Conservation (phyloP, 2,888 invertebrate species). For the Drosophila emarginata region DNA sequence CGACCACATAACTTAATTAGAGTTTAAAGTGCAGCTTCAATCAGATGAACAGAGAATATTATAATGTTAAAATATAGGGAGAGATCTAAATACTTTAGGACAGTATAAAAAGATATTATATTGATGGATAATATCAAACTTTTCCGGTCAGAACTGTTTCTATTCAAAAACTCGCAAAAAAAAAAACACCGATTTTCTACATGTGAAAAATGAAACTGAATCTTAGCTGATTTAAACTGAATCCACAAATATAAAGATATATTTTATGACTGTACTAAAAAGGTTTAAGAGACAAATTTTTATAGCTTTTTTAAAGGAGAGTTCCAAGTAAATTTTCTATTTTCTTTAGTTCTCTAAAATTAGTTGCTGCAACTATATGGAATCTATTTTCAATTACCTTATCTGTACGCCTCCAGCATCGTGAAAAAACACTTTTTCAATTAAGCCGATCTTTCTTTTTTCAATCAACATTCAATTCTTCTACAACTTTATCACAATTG, state of each 20-base stretch:
- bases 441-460: not conserved
- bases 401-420: slow-evolving; percentile 8
- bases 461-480: not conserved
- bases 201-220: too few relatives aligned
- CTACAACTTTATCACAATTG: slow-evolving; percentile 50
- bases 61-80: not conserved
- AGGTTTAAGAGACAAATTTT: too few relatives aligned
- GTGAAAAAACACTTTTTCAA: not conserved
- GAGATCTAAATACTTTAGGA: not conserved
- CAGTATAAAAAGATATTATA: not conserved
- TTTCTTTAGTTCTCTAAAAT: too few relatives aligned
- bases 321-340: too few relatives aligned
- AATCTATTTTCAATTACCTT: slow-evolving; percentile 8
- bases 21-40: not conserved
- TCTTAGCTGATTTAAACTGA: too few relatives aligned
- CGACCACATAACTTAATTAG: slow-evolving; percentile 59
- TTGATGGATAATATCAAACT: not conserved
- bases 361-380: too few relatives aligned
- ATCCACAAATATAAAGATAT: too few relatives aligned
- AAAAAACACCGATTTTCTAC: too few relatives aligned
- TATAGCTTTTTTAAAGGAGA: too few relatives aligned
- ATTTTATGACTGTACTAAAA: too few relatives aligned
- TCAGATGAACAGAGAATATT: not conserved
- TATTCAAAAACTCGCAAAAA: too few relatives aligned
- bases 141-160: slow-evolving; percentile 6